phyloP scores from a whole-genome alignment of 2,888 invertebrate species.

The Formica aserva region DNA sequence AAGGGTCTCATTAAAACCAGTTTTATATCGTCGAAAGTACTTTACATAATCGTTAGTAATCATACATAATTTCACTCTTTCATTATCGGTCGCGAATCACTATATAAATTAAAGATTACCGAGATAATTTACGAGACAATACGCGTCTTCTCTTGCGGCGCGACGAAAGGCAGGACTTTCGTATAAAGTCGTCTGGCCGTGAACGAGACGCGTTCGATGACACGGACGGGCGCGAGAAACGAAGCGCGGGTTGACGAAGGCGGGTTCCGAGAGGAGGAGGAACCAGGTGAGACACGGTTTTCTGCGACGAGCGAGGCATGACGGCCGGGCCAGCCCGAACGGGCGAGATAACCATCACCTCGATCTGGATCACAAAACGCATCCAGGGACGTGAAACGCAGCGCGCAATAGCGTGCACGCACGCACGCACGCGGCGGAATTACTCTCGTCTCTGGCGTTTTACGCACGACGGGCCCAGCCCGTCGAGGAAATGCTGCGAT shows the following conservation, averaged over 20 bases:
- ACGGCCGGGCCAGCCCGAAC: slow-evolving; percentile 77
- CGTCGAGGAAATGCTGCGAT: slow-evolving; percentile 55
- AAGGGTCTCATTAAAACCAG: neutral
- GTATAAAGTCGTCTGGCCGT: slow-evolving; percentile 57
- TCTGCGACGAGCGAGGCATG: slow-evolving; percentile 82
- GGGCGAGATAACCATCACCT: slow-evolving; percentile 83
- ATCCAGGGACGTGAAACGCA: slow-evolving; percentile 75
- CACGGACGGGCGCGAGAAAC: slow-evolving; percentile 50
- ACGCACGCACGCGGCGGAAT: slow-evolving; percentile 64
- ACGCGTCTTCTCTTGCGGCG: neutral
- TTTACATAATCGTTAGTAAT: slow-evolving; percentile 33
- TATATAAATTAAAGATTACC: slow-evolving; percentile 26
- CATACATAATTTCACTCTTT: slow-evolving; percentile 9
- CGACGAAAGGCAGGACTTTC: slow-evolving; percentile 52
- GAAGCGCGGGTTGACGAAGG: slow-evolving; percentile 34
- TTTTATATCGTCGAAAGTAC: slow-evolving; percentile 4
- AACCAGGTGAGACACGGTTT: slow-evolving; percentile 84
- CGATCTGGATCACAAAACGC: slow-evolving; percentile 84
- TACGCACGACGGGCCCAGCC: slow-evolving; percentile 50
- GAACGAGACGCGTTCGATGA: slow-evolving; percentile 49
- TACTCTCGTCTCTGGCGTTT: slow-evolving; percentile 60
- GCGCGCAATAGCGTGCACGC: slow-evolving; percentile 58
- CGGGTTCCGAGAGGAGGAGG: slow-evolving; percentile 56
- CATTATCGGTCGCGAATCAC: slow-evolving; percentile 6
- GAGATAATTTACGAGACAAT: neutral